Evolutionary conservation across 1,140 invertebrate genomes (phyloP), one percentile per base, ranked within the genome.

Genomic region (Halyomorpha halys): DNA sequence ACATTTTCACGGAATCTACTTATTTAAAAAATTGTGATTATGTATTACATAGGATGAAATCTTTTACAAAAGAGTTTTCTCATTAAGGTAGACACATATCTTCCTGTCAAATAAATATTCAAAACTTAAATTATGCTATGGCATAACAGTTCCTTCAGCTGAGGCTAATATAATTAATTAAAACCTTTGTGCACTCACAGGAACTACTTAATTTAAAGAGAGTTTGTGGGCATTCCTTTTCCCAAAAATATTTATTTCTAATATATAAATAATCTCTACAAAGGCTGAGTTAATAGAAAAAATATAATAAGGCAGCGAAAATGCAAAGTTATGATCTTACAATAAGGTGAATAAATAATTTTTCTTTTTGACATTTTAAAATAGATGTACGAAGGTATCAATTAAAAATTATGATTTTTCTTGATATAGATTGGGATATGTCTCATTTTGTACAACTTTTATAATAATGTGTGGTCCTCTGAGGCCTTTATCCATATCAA

Each of bases 201-300:
- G 49, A 63, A 53, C 61, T 63, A 53, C 45, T 63, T 56, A 30
- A 54, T 19, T 44, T 44, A 56, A 21, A 60, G 23, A 16, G 4
- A 60, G 18, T 54, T 53, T 16, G 27, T 53, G 23, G 23, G 61
- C 44, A 27, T 62, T 49, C 18, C 39, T 62, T 62, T 47, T 27
- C 44, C 39, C 51, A 51, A 63, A 63, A 63, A 63, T 63, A 63
- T 18, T 63, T 54, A 21, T 39, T 53, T 27, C 30, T n/a, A 44
- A 18, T 27, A 45, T 45, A 63, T 60, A 59, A 60, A 56, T 56
- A 45, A 65, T 60, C 56, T 27, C 63, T 65, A 65, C 59, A 30
- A 65, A 65, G 63, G 63, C 63, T 56, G 63, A 65, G 63, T 60
- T 65, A 60, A 63, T 63, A 63, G 62, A 65, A 65, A 65, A 65